Evolutionary conservation across 2,888 invertebrate genomes (phyloP), one percentile per base, ranked within the genome.

Genomic region (Hartigia nigra): DNA sequence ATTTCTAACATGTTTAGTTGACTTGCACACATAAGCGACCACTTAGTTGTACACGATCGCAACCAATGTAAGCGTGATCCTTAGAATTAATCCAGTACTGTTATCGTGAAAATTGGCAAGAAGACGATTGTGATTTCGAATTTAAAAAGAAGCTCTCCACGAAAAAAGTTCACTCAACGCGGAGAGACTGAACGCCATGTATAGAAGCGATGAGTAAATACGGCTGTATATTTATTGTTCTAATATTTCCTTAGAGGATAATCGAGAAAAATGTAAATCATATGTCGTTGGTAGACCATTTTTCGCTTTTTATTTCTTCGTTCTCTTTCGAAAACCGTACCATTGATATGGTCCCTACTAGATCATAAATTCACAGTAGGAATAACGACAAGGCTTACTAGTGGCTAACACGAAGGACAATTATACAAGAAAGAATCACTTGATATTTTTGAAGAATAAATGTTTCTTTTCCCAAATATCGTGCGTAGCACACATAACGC

Each of bases 371-470:
- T 55, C 55, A 23, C 55, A 23, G 55, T 55, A 55, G 23, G 23
- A 55, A 55, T 9, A 55, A 55, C 9, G 55, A 55, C 55, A 23
- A 55, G 55, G 55, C 55, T 55, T 55, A 55, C 55, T 55, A 55
- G 9, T 55, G 55, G 23, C 23, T 55, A 55, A 55, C 55, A 9
- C 14, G 55, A 55, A 23, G 55, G 23, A 55, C 14, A 55, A 55
- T 55, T 23, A 55, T 23, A 23, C 55, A 31, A 72, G 31, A 72
- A 72, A 72, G 55, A 23, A 72, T 72, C 72, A 72, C 31, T 72
- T 34, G 72, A 72, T 34, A 72, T 72, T 72, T 72, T 32, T 72
- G 5, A 72, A 72, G 32, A 72, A 72, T 72, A 72, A 72, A 72
- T 23, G 31, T 72, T 72, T 34, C 72, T 72, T 72, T 72, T 72